A percentile compares a stretch with the other conserved stretches of the same genome.
These are phyloP conservation scores for Cetoscarus ocellatus DNA, from an alignment of 2,797 vertebrate genomes.

Conservation along the genomic window DNA sequence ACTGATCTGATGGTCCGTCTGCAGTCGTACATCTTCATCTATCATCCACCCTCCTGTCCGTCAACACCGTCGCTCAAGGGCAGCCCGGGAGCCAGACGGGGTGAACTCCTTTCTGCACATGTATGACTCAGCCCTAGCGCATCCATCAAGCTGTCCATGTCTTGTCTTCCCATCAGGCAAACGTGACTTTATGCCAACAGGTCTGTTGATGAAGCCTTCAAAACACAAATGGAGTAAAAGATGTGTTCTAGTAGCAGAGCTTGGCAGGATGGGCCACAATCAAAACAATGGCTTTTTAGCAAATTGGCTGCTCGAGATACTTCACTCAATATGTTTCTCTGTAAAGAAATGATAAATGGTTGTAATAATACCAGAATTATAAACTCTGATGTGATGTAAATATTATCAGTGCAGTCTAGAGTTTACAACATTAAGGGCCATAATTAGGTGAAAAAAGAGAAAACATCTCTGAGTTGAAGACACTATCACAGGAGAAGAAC, in stretches of 20 bases:
- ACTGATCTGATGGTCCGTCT: constrained; percentile 84
- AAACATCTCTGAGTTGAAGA: too few species aligned
- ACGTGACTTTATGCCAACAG: constrained; percentile 34
- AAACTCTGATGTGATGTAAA: too few species aligned
- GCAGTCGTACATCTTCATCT: constrained; percentile 83
- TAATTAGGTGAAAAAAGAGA: too few species aligned
- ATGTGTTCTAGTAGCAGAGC: constrained; percentile 35
- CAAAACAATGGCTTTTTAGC: too few species aligned
- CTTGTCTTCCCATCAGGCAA: constrained; percentile 28
- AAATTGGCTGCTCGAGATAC: too few species aligned
- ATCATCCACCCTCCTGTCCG: constrained; percentile 74
- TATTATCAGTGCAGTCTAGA: too few species aligned
- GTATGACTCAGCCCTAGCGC: constrained; percentile 64
- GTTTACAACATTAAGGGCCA: too few species aligned
- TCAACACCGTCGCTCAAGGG: constrained; percentile 71
- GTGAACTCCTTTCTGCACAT: constrained; percentile 57
- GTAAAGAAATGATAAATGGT: too few species aligned
- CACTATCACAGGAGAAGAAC: too few species aligned
- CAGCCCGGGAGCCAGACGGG: constrained; percentile 61
- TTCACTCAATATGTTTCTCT: too few species aligned
- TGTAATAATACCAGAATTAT: too few species aligned
- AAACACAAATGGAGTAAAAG: constrained; percentile 4
- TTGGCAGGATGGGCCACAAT: neutral
- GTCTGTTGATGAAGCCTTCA: constrained; percentile 18
- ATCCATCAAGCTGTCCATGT: constrained; percentile 77